Evolutionary conservation across 2,113 vertebrate genomes (phyloP).

Genomic region (Lynx canadensis): DNA sequence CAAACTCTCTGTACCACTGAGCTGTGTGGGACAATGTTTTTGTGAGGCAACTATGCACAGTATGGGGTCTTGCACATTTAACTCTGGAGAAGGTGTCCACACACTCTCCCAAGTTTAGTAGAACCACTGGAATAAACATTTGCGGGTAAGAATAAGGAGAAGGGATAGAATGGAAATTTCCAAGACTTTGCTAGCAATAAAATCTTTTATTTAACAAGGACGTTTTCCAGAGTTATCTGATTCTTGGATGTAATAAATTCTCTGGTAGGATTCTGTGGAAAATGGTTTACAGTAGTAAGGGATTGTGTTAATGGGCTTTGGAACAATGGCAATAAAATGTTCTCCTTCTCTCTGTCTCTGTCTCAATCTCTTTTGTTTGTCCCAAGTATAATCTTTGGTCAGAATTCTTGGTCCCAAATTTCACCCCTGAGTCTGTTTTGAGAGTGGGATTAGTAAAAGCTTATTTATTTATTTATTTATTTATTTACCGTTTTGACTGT

Average conservation of each 20-base stretch:
- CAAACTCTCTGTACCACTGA: background rate
- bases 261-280: conserved; percentile 44
- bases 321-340: conserved; percentile 16
- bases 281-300: conserved; percentile 22
- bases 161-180: conserved; percentile 41
- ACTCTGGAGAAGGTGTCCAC: background rate
- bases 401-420: conserved; percentile 37
- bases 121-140: background rate
- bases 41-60: background rate
- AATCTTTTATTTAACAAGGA: conserved; percentile 23
- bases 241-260: conserved; percentile 28
- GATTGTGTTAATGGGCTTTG: background rate
- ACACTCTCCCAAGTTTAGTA: background rate
- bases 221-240: conserved; percentile 37
- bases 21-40: background rate
- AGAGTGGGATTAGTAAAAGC: conserved; percentile 3
- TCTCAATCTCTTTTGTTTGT: background rate
- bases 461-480: background rate
- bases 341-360: background rate
- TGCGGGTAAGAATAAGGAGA: conserved; percentile 12
- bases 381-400: conserved; percentile 46
- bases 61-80: background rate
- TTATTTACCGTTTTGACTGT: background rate
- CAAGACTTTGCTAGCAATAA: conserved; percentile 40
- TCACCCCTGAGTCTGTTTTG: background rate